Conservation (phyloP, 2,888 invertebrate genomes). For the Parasteatoda lunata region DNA sequence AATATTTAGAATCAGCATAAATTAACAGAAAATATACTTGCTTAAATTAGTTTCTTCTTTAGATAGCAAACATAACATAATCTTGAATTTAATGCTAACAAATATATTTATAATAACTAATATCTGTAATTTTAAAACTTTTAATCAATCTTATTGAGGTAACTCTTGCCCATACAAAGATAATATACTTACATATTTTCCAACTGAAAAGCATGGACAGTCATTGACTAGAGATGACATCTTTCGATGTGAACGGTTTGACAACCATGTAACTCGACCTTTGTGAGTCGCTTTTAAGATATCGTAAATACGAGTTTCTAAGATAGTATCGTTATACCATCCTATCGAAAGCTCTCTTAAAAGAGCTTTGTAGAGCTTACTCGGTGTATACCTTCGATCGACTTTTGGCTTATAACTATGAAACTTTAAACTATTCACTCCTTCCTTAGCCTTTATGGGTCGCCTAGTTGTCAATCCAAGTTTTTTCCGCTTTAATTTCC, state of each 20-base stretch:
- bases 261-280: constrained; percentile 41
- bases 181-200: constrained; percentile 57
- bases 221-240: constrained; percentile 37
- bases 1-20: too few relatives aligned
- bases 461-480: constrained; percentile 25
- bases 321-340: constrained; percentile 42
- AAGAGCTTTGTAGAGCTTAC: constrained; percentile 57
- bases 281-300: constrained; percentile 54
- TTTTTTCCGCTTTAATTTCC: constrained; percentile 59
- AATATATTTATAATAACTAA: too few relatives aligned
- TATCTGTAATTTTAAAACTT: too few relatives aligned
- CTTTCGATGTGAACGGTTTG: constrained; percentile 9
- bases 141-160: too few relatives aligned
- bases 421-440: constrained; percentile 5
- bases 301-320: constrained; percentile 38
- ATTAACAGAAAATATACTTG: too few relatives aligned
- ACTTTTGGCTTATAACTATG: constrained; percentile 22
- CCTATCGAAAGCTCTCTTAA: constrained; percentile 47
- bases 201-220: constrained; percentile 59
- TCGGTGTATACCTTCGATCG: constrained; percentile 43
- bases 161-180: too few relatives aligned
- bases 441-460: constrained; percentile 14
- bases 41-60: too few relatives aligned
- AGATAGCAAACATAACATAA: too few relatives aligned
- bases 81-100: too few relatives aligned